A percentile compares a stretch with the other conserved stretches of the same genome.
These are phyloP conservation scores for Platynereis dumerilii DNA, from an alignment of 2,888 invertebrate genomes.

Conservation along the genomic window DNA sequence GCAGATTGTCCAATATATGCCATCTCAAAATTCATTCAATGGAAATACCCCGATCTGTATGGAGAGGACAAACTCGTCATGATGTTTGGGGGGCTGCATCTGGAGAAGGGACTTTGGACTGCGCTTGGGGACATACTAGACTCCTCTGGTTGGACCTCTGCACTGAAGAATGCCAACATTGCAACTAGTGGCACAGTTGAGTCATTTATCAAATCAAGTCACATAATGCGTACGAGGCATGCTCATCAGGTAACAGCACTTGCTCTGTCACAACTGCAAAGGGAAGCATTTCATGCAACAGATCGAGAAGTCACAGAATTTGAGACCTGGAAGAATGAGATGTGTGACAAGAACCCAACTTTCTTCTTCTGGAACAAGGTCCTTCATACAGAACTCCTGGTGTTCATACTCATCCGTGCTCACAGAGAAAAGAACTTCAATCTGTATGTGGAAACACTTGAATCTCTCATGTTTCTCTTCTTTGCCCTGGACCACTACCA, in stretches of 20 bases:
- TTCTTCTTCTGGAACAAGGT: not conserved
- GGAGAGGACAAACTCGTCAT: slow-evolving; percentile 18
- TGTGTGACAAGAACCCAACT: not conserved
- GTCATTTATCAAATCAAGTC: not conserved
- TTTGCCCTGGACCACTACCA: slow-evolving; percentile 25
- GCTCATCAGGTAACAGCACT: too few species aligned
- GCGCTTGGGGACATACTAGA: too few species aligned
- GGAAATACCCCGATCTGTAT: slow-evolving; percentile 11
- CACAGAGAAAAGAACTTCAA: slow-evolving; percentile 15
- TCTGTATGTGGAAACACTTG: slow-evolving; percentile 16
- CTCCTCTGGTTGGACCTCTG: too few species aligned
- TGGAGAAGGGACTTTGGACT: too few species aligned
- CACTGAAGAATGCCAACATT: not conserved
- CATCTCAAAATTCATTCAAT: too few species aligned
- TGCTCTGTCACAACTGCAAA: not conserved
- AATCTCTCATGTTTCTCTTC: slow-evolving; percentile 18
- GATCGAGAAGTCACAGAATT: not conserved
- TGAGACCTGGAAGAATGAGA: not conserved
- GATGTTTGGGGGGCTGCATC: slow-evolving; percentile 19
- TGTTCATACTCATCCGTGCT: slow-evolving; percentile 18
- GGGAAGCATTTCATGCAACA: not conserved
- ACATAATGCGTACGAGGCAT: too few species aligned
- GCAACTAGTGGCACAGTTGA: not conserved
- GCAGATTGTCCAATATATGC: too few species aligned
- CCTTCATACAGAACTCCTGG: slow-evolving; percentile 3